Evolutionary conservation across 37 sponge, comb jelly and placozoan genomes (phyloP), one percentile per base, ranked within the genome.

Genomic region (Ianthella basta): DNA sequence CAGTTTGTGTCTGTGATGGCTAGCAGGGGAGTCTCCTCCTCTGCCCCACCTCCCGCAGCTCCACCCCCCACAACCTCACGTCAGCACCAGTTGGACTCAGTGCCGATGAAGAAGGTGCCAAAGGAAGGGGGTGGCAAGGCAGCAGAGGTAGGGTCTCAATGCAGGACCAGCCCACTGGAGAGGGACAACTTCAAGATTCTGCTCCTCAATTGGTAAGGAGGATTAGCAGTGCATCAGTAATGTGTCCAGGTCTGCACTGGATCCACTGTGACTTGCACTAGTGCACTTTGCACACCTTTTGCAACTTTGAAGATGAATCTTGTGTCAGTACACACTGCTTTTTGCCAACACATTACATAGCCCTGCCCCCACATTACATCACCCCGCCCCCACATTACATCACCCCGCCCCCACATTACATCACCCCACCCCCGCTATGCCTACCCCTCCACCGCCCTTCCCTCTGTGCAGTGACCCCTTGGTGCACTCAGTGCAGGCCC

Each of bases 91-190:
- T 4, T 12, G 21, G 50, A 40, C 24, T 24, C 5, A 4, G 78
- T n/a, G 3, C 32, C 23, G n/a, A 13, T n/a, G 25, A 24, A 16
- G 54, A 23, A 4, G n/a, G 40, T 23, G 2, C 44, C 44, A 16
- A 1, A 19, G 25, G 78, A 40, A 75, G n/a, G 44, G 23, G 12
- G 25, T 2, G 55, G 44, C 6, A 12, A 12, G 1, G 38, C 44
- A 21, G 2, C 78, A 75, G 44, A 38, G n/a, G 54, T 5, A 44
- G 50, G 50, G 50, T 8, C 50, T 3, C 50, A 10, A 30, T 41
- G 54, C 54, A 82, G n/a, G n/a, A n/a, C n/a, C n/a, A n/a, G 82
- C 24, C 82, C 82, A 37, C 25, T 82, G 38, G 65, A 63, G n/a
- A 82, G 27, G 25, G 65, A 60, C 15, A 82, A 82, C 66, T 82